These are phyloP conservation scores for Drosophila aldrichi DNA, from an alignment of 2,888 invertebrate species.

Conservation along the genomic window DNA sequence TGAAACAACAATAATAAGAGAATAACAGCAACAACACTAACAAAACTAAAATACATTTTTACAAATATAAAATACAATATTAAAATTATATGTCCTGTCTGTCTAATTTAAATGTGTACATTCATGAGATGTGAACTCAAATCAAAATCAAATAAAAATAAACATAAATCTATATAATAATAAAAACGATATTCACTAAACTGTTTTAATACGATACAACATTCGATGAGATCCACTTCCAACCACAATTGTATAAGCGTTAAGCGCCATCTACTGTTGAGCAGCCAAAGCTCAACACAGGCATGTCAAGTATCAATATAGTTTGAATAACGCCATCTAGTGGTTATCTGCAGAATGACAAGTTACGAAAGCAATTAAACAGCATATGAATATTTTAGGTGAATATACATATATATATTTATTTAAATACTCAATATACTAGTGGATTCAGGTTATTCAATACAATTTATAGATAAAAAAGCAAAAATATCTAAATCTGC, in stretches of 20 bases:
- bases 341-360: not conserved
- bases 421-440: too few relatives aligned
- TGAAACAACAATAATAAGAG: conserved; percentile 25
- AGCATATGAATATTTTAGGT: too few relatives aligned
- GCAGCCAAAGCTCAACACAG: not conserved
- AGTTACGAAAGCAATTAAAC: not conserved
- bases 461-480: too few relatives aligned
- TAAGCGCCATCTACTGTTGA: not conserved
- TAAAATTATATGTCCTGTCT: conserved; percentile 69
- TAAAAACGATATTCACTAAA: conserved; percentile 5
- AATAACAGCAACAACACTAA: conserved; percentile 52
- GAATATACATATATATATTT: too few relatives aligned
- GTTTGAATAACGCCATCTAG: not conserved
- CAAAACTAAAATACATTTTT: conserved; percentile 39
- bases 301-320: not conserved
- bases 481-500: too few relatives aligned
- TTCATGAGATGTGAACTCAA: conserved; percentile 72
- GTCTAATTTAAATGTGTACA: conserved; percentile 79
- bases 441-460: too few relatives aligned
- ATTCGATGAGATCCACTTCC: not conserved
- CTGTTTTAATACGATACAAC: not conserved
- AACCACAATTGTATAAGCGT: not conserved
- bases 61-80: conserved; percentile 51
- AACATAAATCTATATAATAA: conserved; percentile 31
- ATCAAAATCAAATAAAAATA: conserved; percentile 73